Conservation (phyloP, 1,140 invertebrate species). For the Harpegnathos saltator region DNA sequence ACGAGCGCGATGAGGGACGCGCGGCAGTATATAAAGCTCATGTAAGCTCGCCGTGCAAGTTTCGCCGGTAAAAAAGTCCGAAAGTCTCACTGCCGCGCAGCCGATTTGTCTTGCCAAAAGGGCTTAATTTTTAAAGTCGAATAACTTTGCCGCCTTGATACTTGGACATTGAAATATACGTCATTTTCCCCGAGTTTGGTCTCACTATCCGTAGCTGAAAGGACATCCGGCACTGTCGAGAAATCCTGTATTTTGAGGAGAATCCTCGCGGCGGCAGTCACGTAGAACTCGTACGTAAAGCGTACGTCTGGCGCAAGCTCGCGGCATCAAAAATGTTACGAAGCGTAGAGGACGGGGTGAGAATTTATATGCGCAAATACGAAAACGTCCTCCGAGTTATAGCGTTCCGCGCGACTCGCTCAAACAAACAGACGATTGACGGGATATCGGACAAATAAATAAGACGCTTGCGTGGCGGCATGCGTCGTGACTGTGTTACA, state of each 20-base stretch:
- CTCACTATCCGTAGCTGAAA: conserved; percentile 10
- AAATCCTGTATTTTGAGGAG: conserved; percentile 52
- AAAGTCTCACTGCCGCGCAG: background rate
- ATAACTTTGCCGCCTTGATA: background rate
- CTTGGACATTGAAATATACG: conserved; percentile 6
- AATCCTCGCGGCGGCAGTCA: conserved; percentile 41
- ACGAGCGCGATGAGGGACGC: background rate
- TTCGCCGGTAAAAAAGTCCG: background rate
- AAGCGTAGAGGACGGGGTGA: background rate
- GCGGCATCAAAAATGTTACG: conserved; percentile 50
- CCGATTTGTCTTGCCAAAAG: background rate
- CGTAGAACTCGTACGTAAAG: conserved; percentile 51
- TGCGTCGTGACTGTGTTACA: background rate
- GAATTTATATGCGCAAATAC: conserved; percentile 54
- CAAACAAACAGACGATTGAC: conserved; percentile 43
- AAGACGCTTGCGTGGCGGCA: too few relatives aligned
- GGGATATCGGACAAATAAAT: background rate
- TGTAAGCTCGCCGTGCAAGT: background rate
- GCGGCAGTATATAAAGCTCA: background rate
- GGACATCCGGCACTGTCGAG: conserved; percentile 1
- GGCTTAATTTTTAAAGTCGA: background rate
- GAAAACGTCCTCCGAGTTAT: conserved; percentile 45
- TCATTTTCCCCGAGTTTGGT: conserved; percentile 5
- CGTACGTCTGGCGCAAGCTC: conserved; percentile 21
- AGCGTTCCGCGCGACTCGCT: background rate